Base-by-base conservation (phyloP, 2,888 invertebrate genomes). In the Linnaemya vulpina region DNA sequence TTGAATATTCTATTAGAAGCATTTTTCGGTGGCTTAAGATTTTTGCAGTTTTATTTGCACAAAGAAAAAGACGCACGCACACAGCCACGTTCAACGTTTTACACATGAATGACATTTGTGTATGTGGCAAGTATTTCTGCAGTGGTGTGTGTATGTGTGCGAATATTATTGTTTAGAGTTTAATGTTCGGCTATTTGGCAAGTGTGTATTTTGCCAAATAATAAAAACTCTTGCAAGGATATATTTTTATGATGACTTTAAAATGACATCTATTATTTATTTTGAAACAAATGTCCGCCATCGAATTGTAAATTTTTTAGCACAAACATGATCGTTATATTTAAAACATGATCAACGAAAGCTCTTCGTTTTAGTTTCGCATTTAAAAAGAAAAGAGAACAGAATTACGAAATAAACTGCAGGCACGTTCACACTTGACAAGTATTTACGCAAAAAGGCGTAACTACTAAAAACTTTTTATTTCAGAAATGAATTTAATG, bases 1-100 rank as follows among this genome's bases (percentile, higher is more conserved):
- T 71, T 67, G 71, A 71, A 77, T 78, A 71, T 65, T 51, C 63
- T 43, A 70, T 76, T 75, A 65, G 67, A 77, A 79, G 76, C 82
- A 65, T 71, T 82, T 77, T 73, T 60, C 25, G 1, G 11, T n/a
- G 7, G 10, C 20, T 77, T 22, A 63, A 46, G 20, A 71, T 63
- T 62, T 62, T 43, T 53, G 53, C 51, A 46, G 30, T 62, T n/a
- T 38, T 38, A n/a, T 58, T 67, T 58, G 20, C n/a, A 58, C 10
- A 67, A n/a, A n/a, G n/a, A n/a, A n/a, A n/a, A n/a, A n/a, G n/a
- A n/a, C n/a, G n/a, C n/a, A n/a, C n/a, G n/a, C 22, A 25, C 3
- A 46, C 38, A 30, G 30, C 38, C 38, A 38, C 38, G 15, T 3
- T 15, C n/a, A 22, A 62, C 51, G 51, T 51, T 68, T 77, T 67